Base-by-base conservation (phyloP, 1,140 invertebrate species). In the Calosoma granatense region DNA sequence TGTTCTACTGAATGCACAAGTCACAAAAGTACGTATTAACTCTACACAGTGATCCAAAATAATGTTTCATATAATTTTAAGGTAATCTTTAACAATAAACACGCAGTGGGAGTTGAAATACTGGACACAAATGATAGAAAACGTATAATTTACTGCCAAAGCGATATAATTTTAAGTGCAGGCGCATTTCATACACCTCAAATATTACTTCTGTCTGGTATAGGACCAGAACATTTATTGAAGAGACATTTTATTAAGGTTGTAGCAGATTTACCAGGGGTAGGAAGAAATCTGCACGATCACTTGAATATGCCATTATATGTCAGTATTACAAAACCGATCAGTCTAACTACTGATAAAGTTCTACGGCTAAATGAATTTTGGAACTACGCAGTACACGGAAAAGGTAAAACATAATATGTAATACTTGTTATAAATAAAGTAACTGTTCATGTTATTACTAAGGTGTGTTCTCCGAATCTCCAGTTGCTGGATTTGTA, bases 121-220 rank as follows among this genome's bases (percentile, higher is more conserved):
- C 67, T 75, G 53, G 73, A 75, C 57, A 61, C 65, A 26, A 65
- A 75, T 56, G 72, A 70, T 9, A 61, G 63, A 14, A 36, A 57
- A 1, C 69, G 76, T 58, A 77, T 69, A 23, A 74, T 84, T 17
- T 67, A 74, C 41, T 81, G 80, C 0, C 74, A 74, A n/a, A 79
- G 75, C 26, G 86, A 88, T 65, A 76, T 90, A 9, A 79, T 90
- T 15, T 60, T 90, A n/a, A 79, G 78, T 26, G 81, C 83, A 0
- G 87, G 87, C 2, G 74, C 84, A 1, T 74, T 87, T 20, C 82
- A 86, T 65, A 79, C 81, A 1, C 86, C 87, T 15, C 83, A 87
- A 52, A 68, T 92, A 14, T 72, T 92, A 3, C 76, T 88, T 67
- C 66, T 85, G n/a, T 86, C 84, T 1, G 84, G 84, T 1, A 78